Conservation (phyloP, 2,888 invertebrate genomes). For the Napeogenes inachia region DNA sequence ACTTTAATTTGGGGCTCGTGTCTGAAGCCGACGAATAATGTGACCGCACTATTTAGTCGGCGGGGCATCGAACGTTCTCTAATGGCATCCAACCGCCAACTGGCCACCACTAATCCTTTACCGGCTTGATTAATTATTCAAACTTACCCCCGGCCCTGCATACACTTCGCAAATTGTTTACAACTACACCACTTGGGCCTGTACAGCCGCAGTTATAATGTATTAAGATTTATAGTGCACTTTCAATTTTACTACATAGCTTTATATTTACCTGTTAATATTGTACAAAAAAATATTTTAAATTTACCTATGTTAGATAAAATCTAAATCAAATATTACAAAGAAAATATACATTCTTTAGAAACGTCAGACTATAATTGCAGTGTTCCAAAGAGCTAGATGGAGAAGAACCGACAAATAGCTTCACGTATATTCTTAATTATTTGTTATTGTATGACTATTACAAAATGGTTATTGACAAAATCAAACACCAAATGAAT, state of each 20-base stretch:
- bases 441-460: too few relatives aligned
- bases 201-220: slow-evolving; percentile 15
- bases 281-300: too few relatives aligned
- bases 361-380: too few relatives aligned
- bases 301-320: too few relatives aligned
- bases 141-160: slow-evolving; percentile 57
- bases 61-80: slow-evolving; percentile 68
- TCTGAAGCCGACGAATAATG: slow-evolving; percentile 54
- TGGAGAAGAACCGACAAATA: too few relatives aligned
- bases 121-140: slow-evolving; percentile 75
- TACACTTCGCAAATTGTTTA: slow-evolving; percentile 63
- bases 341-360: too few relatives aligned
- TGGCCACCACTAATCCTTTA: slow-evolving; percentile 76
- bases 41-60: slow-evolving; percentile 67
- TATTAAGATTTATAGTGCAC: slow-evolving; percentile 2
- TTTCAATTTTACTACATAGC: background rate
- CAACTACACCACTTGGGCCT: slow-evolving; percentile 40
- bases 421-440: too few relatives aligned
- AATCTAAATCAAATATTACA: too few relatives aligned
- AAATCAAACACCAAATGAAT: too few relatives aligned
- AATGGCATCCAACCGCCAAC: slow-evolving; percentile 74
- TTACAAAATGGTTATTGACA: too few relatives aligned
- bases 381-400: too few relatives aligned
- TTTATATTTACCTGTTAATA: too few relatives aligned
- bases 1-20: slow-evolving; percentile 40